phyloP scores from a whole-genome alignment of 2,888 invertebrate species.

The Agrotis clavis region DNA sequence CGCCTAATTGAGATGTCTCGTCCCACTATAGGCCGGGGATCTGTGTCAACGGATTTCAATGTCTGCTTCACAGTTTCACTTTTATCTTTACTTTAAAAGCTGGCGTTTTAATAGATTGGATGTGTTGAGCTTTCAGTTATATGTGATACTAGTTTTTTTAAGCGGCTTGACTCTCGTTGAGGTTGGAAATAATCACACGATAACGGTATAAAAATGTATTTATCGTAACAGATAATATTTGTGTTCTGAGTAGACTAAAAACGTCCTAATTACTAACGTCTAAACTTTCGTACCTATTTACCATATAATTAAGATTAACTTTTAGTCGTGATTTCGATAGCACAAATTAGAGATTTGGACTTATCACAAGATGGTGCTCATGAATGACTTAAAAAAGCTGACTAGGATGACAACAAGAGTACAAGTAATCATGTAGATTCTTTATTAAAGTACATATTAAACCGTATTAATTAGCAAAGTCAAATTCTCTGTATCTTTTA shows the following conservation, averaged over 20 bases:
- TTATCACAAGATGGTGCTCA: neutral
- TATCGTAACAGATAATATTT: too few relatives aligned
- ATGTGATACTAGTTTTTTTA: neutral
- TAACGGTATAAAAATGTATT: too few relatives aligned
- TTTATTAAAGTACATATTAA: neutral
- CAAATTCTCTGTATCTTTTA: neutral
- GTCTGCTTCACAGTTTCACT: conserved; percentile 56
- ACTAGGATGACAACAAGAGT: neutral
- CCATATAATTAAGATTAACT: too few relatives aligned
- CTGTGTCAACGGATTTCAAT: conserved; percentile 71
- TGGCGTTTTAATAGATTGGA: conserved; percentile 36
- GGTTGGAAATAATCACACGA: too few relatives aligned
- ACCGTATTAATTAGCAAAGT: neutral
- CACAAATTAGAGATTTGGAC: too few relatives aligned
- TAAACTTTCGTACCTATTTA: too few relatives aligned
- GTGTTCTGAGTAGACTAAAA: too few relatives aligned
- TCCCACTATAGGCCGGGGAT: conserved; percentile 65
- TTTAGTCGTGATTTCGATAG: too few relatives aligned
- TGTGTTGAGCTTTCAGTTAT: conserved; percentile 2
- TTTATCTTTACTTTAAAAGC: conserved; percentile 33
- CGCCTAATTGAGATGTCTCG: conserved; percentile 84
- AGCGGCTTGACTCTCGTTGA: too few relatives aligned
- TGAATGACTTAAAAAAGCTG: neutral
- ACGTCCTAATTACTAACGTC: too few relatives aligned
- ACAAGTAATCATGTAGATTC: neutral